Evolutionary conservation across 2,888 invertebrate genomes (phyloP), one percentile per base, ranked within the genome.

Genomic region (Drosophila buzzatii): DNA sequence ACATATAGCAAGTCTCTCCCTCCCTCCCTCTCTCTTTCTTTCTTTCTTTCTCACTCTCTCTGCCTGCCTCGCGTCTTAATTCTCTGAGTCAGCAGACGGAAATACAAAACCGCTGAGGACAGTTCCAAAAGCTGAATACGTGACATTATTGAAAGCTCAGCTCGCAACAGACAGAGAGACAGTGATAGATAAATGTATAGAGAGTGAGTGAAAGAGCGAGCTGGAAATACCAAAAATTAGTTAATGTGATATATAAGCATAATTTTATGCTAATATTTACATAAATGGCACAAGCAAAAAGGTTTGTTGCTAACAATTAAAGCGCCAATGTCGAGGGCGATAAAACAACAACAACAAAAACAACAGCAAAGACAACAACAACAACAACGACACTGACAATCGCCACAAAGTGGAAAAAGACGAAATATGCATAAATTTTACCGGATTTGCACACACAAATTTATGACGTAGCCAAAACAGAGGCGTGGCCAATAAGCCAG

Each of bases 391-490:
- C 52, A 62, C 37, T 47, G 47, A 35, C 58, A 62, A 20, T 20
- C 35, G 72, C 65, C 39, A 61, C 67, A 79, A 82, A 76, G 62
- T 70, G 61, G 67, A 55, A 68, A 63, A 56, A 69, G 41, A 82
- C 81, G 73, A 80, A 80, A 80, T 72, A 82, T 83, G 81, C 83
- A 83, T 80, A 78, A 60, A 85, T 85, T 82, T 82, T 60, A 74
- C 47, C 62, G 71, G 81, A 85, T 83, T 85, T 78, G 73, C 78
- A 70, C 62, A 69, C 66, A 74, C 67, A 75, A 73, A 73, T 74
- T 79, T 79, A 85, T 73, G 78, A 56, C 67, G 73, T 61, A 70
- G 59, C 44, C 65, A 57, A 41, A 41, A 61, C 52, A 68, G 55
- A 39, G 77, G 77, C 76, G 73, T 66, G 69, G 62, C 76, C 39